Evolutionary conservation across 2,888 invertebrate species (phyloP).

Genomic region (Caenorhabditis imperialis): DNA sequence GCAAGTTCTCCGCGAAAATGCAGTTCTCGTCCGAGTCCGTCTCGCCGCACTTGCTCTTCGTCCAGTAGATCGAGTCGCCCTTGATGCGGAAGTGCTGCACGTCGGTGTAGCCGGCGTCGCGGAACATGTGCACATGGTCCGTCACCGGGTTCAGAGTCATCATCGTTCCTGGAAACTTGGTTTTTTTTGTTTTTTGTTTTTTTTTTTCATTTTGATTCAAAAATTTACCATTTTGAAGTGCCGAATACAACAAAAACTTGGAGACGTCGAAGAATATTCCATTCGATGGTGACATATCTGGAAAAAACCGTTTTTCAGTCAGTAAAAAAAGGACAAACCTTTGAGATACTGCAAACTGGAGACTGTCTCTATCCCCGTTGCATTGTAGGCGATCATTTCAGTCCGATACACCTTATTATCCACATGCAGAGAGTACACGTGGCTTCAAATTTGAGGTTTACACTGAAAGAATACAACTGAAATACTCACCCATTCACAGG

Average conservation of each 20-base stretch:
- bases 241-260: conserved; percentile 61
- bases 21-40: conserved; percentile 52
- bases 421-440: conserved; percentile 67
- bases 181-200: too few species aligned
- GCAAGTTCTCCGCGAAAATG: conserved; percentile 60
- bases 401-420: conserved; percentile 67
- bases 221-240: conserved; percentile 63
- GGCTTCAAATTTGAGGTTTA: conserved; percentile 44
- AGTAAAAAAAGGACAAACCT: conserved; percentile 11
- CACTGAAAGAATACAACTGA: neutral
- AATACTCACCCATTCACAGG: conserved; percentile 67
- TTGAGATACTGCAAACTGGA: conserved; percentile 55
- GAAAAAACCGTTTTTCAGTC: too few species aligned
- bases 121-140: conserved; percentile 40
- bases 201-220: too few species aligned
- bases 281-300: conserved; percentile 63
- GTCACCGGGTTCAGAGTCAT: conserved; percentile 47
- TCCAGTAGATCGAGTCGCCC: conserved; percentile 56
- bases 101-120: conserved; percentile 36
- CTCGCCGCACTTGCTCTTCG: conserved; percentile 58
- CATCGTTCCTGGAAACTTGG: conserved; percentile 29
- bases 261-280: conserved; percentile 66
- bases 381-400: conserved; percentile 63
- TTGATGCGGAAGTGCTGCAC: conserved; percentile 41
- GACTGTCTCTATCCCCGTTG: conserved; percentile 61